Base-by-base conservation (phyloP, 2,797 vertebrate species). In the Hypotaenidia okinawae region DNA sequence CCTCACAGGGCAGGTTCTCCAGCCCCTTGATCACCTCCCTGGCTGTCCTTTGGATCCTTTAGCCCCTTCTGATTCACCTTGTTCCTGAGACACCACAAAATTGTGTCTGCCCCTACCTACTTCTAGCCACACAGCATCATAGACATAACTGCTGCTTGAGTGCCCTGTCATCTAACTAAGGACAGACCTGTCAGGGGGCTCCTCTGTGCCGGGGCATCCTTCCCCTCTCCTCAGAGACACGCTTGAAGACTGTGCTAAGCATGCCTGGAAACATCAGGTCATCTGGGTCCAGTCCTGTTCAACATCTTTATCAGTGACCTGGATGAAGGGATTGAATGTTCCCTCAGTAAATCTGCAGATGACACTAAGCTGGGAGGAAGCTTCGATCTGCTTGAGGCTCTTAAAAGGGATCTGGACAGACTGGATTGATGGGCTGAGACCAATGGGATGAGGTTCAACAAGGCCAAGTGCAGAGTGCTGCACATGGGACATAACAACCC, bases 31-130 rank as follows among this genome's bases (percentile, higher is more conserved):
- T 24, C 35, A 33, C 10, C 47, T 27, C 39, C 22, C 13, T 14
- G 25, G 15, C 8, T 8, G 33, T 61, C 25, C 47, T 67, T 24
- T 10, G 33, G 45, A 47, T 17, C 24, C 27, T 35, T 35, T 59
- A 64, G 23, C 12, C 45, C 23, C 32, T 61, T 89, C 52, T 52
- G 51, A 76, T 72, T 12, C 2, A 1, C 23, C 10, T n/a, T 16
- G 7, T 37, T 52, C 33, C 6, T 30, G 32, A 35, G 9, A 63
- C 1, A 3, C 1, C 0, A 35, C 51, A 6, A 21, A 41, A 61
- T 16, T 3, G 5, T 8, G 24, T 37, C 30, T 1, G 0, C 10
- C 25, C 15, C 18, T 13, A 22, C 32, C 43, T 22, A 25, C 66
- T 30, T 66, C 33, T 21, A 64, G 35, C 64, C n/a, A 59, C 0